Percentiles rank a stretch among this genome's conserved stretches.
phyloP scores from a whole-genome alignment of 1,140 invertebrate genomes.

The Drosophila truncata region DNA sequence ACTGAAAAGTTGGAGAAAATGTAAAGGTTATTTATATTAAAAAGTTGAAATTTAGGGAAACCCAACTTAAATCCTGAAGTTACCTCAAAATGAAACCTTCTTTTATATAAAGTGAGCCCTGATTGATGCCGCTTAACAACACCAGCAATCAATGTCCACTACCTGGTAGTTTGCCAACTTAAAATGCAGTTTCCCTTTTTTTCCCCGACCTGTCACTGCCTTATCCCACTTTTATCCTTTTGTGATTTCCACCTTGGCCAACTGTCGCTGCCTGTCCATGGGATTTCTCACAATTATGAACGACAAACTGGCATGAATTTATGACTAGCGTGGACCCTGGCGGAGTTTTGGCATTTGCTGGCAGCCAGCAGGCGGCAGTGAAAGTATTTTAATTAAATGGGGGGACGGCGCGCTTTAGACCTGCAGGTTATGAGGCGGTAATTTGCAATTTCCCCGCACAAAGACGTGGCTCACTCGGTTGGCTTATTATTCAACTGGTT shows the following conservation, averaged over 20 bases:
- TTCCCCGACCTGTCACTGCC: conserved; percentile 6
- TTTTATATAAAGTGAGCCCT: not conserved
- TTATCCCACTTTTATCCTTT: conserved; percentile 2
- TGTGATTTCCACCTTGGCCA: conserved; percentile 25
- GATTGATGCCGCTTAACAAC: conserved; percentile 12
- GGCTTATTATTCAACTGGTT: conserved; percentile 77
- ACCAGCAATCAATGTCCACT: conserved; percentile 18
- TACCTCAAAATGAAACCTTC: not conserved
- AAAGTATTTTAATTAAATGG: conserved; percentile 79
- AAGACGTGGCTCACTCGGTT: conserved; percentile 54
- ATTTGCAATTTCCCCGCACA: conserved; percentile 75
- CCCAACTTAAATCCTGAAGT: not conserved
- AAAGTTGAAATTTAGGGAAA: not conserved
- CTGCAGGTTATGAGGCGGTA: conserved; percentile 72
- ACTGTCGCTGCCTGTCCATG: conserved; percentile 35
- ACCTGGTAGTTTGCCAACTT: conserved; percentile 1
- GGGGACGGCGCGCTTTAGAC: conserved; percentile 35
- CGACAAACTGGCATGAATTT: conserved; percentile 53
- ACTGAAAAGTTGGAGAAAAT: not conserved
- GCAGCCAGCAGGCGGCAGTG: conserved; percentile 59
- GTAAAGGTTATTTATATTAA: not conserved
- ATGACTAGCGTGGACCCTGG: conserved; percentile 24
- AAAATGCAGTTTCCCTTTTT: conserved; percentile 11
- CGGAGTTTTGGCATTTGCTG: conserved; percentile 44
- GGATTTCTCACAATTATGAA: conserved; percentile 69